phyloP scores from a whole-genome alignment of 2,888 invertebrate genomes.

The Morpho achilles region DNA sequence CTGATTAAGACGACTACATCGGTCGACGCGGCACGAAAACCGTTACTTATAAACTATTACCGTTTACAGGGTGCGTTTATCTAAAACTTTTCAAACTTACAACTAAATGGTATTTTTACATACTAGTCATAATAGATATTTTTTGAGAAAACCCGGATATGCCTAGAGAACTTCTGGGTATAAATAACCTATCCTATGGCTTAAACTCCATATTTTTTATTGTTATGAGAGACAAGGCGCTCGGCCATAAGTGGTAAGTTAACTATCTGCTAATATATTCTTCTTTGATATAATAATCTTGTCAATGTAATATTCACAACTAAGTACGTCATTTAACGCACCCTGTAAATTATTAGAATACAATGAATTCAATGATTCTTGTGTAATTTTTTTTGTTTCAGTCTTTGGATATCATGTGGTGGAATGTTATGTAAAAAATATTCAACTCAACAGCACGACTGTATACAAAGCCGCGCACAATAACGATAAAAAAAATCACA shows the following conservation, averaged over 20 bases:
- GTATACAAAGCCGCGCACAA: slow-evolving; percentile 21
- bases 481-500: slow-evolving; percentile 1
- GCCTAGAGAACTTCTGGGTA: no score
- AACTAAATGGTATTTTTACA: slow-evolving; percentile 5
- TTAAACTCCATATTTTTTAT: no score
- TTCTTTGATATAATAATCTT: no score
- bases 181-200: no score
- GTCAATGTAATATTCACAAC: slow-evolving; percentile 3
- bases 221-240: no score
- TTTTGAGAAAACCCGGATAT: no score
- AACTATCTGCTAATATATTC: no score
- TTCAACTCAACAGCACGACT: slow-evolving; percentile 28
- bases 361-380: slow-evolving; percentile 18
- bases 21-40: slow-evolving; percentile 29
- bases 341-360: slow-evolving; percentile 29
- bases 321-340: slow-evolving; percentile 24
- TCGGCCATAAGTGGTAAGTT: no score
- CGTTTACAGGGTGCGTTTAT: slow-evolving; percentile 25
- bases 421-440: slow-evolving; percentile 35
- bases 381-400: slow-evolving; percentile 33
- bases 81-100: slow-evolving; percentile 1
- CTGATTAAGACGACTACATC: slow-evolving; percentile 25
- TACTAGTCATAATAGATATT: no score
- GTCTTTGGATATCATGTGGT: slow-evolving; percentile 50
- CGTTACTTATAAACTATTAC: slow-evolving; percentile 27